phyloP scores from a whole-genome alignment of 2,888 invertebrate genomes.

The Ceratothoa steindachneri region DNA sequence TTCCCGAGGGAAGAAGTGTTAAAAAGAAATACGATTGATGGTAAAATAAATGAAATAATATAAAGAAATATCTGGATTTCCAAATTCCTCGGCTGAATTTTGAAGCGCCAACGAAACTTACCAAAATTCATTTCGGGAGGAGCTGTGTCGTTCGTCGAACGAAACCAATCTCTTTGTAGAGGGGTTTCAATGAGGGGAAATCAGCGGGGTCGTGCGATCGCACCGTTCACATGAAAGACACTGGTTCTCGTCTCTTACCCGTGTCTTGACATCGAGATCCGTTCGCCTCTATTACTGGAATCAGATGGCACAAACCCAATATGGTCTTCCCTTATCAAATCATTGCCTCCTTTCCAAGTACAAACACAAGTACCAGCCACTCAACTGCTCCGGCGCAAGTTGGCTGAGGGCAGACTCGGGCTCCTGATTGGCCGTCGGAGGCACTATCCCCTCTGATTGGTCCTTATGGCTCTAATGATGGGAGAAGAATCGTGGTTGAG shows the following conservation, averaged over 20 bases:
- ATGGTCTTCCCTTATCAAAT: conserved; percentile 47
- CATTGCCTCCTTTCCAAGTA: conserved; percentile 42
- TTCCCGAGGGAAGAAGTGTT: too few species aligned
- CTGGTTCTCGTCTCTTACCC: neutral
- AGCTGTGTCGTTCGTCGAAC: neutral
- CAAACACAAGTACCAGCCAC: conserved; percentile 38
- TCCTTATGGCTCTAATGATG: conserved; percentile 27
- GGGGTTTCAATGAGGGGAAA: too few species aligned
- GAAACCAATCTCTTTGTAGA: neutral
- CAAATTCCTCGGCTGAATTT: too few species aligned
- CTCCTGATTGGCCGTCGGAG: neutral
- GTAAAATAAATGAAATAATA: too few species aligned
- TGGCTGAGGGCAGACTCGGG: neutral
- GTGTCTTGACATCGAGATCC: conserved; percentile 12
- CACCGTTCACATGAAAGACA: conserved; percentile 12
- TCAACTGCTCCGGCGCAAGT: conserved; percentile 30
- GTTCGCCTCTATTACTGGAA: conserved; percentile 43
- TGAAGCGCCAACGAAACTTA: neutral
- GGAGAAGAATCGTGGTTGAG: conserved; percentile 39
- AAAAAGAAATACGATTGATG: too few species aligned
- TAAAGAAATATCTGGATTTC: too few species aligned
- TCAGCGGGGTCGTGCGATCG: neutral
- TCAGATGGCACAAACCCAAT: conserved; percentile 47
- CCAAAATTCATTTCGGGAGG: conserved; percentile 3
- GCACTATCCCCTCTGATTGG: conserved; percentile 26